Percentiles rank a stretch among this genome's conserved stretches.
These are phyloP conservation scores for Pherbina coryleti DNA, from an alignment of 2,888 invertebrate genomes.

Conservation along the genomic window DNA sequence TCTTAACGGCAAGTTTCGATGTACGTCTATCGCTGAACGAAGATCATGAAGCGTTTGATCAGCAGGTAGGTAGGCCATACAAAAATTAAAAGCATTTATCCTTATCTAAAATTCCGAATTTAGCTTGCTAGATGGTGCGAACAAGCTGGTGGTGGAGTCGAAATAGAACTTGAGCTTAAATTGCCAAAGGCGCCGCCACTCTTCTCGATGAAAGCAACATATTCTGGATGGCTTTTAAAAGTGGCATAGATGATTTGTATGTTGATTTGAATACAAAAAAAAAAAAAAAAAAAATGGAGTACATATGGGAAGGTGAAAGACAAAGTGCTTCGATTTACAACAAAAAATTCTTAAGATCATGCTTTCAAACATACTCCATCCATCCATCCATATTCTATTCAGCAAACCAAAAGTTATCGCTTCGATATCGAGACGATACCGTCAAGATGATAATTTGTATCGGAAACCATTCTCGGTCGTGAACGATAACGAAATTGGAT, in stretches of 20 bases:
- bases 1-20: conserved; percentile 81
- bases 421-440: no score
- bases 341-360: no score
- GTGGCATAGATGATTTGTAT: conserved; percentile 74
- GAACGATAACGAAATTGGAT: no score
- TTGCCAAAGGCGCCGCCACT: conserved; percentile 75
- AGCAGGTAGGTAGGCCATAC: conserved; percentile 68
- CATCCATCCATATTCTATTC: no score
- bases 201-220: conserved; percentile 75
- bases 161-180: conserved; percentile 77
- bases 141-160: conserved; percentile 80
- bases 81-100: neutral
- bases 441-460: no score
- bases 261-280: neutral
- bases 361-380: no score
- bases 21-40: conserved; percentile 73
- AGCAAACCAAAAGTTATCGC: no score
- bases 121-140: conserved; percentile 73
- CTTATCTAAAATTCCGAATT: neutral
- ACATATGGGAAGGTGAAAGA: no score
- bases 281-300: no score
- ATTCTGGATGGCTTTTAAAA: conserved; percentile 82
- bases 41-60: conserved; percentile 60
- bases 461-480: no score
- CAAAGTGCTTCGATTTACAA: no score